Conservation (phyloP, 1,140 invertebrate genomes). For the Drosophila trapezifrons region DNA sequence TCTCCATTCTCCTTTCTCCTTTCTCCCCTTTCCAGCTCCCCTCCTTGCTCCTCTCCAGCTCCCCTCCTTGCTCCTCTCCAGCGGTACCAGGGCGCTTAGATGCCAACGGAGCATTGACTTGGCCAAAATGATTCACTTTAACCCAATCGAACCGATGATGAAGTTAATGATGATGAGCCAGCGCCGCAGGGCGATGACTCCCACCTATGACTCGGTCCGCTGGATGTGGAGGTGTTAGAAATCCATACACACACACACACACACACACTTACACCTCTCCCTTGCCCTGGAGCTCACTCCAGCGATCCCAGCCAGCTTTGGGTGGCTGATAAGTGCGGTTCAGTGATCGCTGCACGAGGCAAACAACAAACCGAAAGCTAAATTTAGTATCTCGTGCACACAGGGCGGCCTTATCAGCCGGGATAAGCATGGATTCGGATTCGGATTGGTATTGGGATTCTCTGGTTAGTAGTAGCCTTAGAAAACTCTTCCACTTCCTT, state of each 20-base stretch:
- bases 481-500: not conserved
- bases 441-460: not conserved
- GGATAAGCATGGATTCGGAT: not conserved
- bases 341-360: slow-evolving; percentile 35
- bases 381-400: slow-evolving; percentile 45
- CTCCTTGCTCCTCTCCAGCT: too few species aligned
- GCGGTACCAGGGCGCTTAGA: slow-evolving; percentile 34
- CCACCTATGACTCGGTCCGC: slow-evolving; percentile 26
- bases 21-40: too few species aligned
- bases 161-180: slow-evolving; percentile 20
- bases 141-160: slow-evolving; percentile 16
- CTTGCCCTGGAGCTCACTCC: not conserved
- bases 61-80: not conserved
- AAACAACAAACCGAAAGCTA: slow-evolving; percentile 31
- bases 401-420: slow-evolving; percentile 10
- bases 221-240: slow-evolving; percentile 25
- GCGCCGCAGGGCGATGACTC: slow-evolving; percentile 19
- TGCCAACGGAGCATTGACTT: slow-evolving; percentile 51
- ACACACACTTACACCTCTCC: too few species aligned
- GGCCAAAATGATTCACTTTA: slow-evolving; percentile 56
- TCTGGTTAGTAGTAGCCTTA: not conserved
- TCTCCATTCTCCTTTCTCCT: not conserved
- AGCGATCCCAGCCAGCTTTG: not conserved
- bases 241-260: too few species aligned
- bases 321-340: slow-evolving; percentile 35